Evolutionary conservation across 2,888 invertebrate genomes (phyloP), one percentile per base, ranked within the genome.

Genomic region (Ischnura elegans): DNA sequence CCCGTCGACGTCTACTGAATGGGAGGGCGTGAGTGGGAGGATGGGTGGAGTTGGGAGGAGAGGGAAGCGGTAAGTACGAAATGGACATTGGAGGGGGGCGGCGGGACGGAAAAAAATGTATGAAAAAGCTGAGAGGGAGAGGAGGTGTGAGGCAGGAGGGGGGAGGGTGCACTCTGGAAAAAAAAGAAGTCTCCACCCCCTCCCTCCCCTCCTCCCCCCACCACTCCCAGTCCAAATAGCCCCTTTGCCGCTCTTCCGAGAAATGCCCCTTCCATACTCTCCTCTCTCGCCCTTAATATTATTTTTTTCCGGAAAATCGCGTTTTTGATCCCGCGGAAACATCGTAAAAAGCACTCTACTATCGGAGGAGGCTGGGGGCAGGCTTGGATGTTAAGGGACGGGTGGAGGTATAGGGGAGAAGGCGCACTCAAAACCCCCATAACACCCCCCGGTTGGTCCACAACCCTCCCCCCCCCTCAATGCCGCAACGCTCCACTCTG

Each of bases 291-390:
- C 29, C 29, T n/a, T 66, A 6, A 43, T 61, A 61, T 66, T 36
- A 55, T 87, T 87, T 90, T 90, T 90, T 61, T 61, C 43, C 90
- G 86, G 42, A 90, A 90, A 90, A 90, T 90, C 90, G 90, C 90
- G 90, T 90, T 90, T 90, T 90, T 90, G 90, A 90, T 90, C 90
- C 90, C 90, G 66, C 66, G 90, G 90, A 90, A 90, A 90, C 90
- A 90, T 90, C 90, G 90, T 90, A 90, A 90, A 90, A 90, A 90
- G 90, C 90, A 90, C 90, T 90, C 90, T 90, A 55, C 43, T 42
- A 61, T 61, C 4, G 43, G 61, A 10, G 61, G 90, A 43, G 85
- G 51, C 16, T 51, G 51, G 51, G 51, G 6, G 13, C 4, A 51
- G 43, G 85, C 42, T 5, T 16, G 90, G 16, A 10, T 29, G 87